Conservation (phyloP, 1,140 invertebrate genomes). For the Antheraea pernyi region DNA sequence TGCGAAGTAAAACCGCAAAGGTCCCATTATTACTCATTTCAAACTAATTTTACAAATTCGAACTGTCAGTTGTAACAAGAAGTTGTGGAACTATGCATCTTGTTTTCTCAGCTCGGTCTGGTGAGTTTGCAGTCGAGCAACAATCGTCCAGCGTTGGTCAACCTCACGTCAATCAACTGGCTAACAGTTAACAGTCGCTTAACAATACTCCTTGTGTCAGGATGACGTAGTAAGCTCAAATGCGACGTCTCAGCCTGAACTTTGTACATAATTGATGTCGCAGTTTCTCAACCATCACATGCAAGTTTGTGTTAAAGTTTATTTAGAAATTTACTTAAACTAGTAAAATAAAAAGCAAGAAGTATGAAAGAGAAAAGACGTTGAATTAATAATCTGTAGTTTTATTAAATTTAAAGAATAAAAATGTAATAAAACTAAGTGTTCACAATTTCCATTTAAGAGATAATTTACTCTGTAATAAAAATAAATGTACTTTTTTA, state of each 20-base stretch:
- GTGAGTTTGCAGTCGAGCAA: constrained; percentile 63
- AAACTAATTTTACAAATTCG: constrained; percentile 48
- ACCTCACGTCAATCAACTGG: constrained; percentile 59
- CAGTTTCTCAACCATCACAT: not conserved
- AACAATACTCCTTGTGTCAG: not conserved
- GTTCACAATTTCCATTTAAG: no score
- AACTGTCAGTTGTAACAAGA: constrained; percentile 52
- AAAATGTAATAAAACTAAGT: not conserved
- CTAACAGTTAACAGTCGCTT: not conserved
- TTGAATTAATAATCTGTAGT: no score
- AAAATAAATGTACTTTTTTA: no score
- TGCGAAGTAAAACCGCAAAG: constrained; percentile 8
- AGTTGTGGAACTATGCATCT: constrained; percentile 64
- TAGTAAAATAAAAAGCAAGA: not conserved
- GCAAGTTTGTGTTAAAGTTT: constrained; percentile 4
- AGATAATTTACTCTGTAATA: no score
- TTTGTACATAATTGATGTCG: not conserved
- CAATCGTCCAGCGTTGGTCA: constrained; percentile 58
- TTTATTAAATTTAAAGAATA: not conserved
- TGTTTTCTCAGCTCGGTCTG: constrained; percentile 57
- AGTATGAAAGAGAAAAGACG: not conserved
- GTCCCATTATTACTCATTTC: constrained; percentile 47
- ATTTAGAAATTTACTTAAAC: not conserved
- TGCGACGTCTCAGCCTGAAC: not conserved
- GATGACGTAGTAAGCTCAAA: not conserved